Base-by-base conservation (phyloP, 2,113 vertebrate species). In the Scolopax mira region DNA sequence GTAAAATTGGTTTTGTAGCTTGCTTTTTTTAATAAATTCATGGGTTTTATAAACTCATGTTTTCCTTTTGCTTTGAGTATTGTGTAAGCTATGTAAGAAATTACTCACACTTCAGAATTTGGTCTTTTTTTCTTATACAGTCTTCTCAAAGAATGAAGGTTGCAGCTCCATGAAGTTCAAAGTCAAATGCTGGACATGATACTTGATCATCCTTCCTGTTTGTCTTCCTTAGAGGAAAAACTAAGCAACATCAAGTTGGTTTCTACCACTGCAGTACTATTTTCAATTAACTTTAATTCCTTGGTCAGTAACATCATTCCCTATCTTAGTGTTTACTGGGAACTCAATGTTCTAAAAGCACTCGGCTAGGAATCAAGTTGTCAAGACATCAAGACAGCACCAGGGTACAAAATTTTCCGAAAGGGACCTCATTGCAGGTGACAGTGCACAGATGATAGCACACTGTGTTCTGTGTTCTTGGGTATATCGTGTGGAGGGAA, bases 321-420 rank as follows among this genome's bases (percentile, higher is more conserved):
- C 3, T 85, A 67, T 90, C 60, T 91, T 79, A 44, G 24, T 70
- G 61, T 79, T 74, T 83, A 77, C 54, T 48, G 88, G 72, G 37
- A 93, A 71, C 67, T 58, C 1, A 0, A 66, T 92, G 82, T 95
- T 73, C 90, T 90, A 80, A 78, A 92, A 88, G 67, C 46, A 39
- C 28, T 88, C 64, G 79, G 69, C 79, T 90, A 58, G 64, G 39
- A 93, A 78, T 94, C 79, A 92, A 64, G 12, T 88, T 94, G 58
- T 70, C 19, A 90, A 80, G 55, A 48, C 39, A 94, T 23, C 75
- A 79, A 70, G 55, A 91, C 33, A 82, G 51, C 54, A 83, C 16
- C 41, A 88, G 31, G 35, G 10, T 42, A 37, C 25, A 86, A 64
- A 85, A 42, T 77, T 62, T 77, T 62, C 44, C 35, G 46, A 57